Percentiles rank a stretch among this genome's conserved stretches.
phyloP scores from a whole-genome alignment of 2,113 vertebrate genomes.

The Prolemur simus region DNA sequence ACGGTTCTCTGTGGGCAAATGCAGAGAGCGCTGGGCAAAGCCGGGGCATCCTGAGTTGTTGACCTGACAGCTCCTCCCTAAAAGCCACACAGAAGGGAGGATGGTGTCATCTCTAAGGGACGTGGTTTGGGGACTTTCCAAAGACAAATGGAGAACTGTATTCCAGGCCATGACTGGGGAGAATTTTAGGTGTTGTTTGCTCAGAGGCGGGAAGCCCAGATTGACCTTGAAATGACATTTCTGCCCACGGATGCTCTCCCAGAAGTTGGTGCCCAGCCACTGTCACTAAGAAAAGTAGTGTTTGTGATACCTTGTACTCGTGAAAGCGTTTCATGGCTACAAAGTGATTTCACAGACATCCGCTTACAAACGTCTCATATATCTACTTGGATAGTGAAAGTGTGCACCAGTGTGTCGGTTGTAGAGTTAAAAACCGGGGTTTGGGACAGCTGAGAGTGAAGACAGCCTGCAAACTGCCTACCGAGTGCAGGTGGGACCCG shows the following conservation, averaged over 20 bases:
- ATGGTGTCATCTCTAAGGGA: too few species aligned
- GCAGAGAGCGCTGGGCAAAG: rapidly evolving
- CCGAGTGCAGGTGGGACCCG: neutral
- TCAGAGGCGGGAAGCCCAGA: rapidly evolving
- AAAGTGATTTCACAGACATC: neutral
- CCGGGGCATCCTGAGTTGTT: neutral
- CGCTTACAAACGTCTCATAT: too few species aligned
- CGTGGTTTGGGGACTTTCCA: neutral
- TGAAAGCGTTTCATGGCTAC: neutral
- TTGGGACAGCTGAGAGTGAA: neutral
- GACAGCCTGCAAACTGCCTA: neutral
- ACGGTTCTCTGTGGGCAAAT: too few species aligned
- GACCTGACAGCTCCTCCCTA: neutral
- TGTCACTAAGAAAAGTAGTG: neutral
- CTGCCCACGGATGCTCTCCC: rapidly evolving
- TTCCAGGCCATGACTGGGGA: neutral
- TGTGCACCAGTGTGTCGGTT: rapidly evolving
- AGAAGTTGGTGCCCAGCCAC: too few species aligned
- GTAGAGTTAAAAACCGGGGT: too few species aligned
- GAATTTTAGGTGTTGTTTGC: rapidly evolving
- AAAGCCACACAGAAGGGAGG: neutral
- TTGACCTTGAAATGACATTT: neutral
- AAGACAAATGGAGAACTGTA: rapidly evolving
- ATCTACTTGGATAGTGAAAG: too few species aligned
- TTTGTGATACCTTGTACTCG: rapidly evolving